Evolutionary conservation across 1,140 invertebrate genomes (phyloP), one percentile per base, ranked within the genome.

Genomic region (Conus betulinus): DNA sequence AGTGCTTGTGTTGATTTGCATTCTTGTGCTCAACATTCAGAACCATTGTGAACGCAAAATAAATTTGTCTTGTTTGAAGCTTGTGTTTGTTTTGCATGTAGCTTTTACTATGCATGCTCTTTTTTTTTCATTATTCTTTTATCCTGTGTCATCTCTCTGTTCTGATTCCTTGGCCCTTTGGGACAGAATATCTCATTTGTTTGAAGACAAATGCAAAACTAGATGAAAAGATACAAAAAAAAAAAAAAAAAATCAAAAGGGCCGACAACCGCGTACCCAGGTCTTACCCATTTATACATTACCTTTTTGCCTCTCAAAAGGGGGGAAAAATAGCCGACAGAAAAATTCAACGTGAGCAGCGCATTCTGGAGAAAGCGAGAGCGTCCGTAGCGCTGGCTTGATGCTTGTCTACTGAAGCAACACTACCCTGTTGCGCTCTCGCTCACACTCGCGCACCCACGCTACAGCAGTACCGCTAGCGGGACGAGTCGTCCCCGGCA

Each of bases 11-110:
- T 71, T 20, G 11, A 20, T n/a, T 11, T 20, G 20, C 67, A 71
- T 23, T 23, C 67, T 71, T 71, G 11, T 71, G 67, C 20, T 71
- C 67, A 71, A 71, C 67, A 71, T 71, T 71, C 20, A 6, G 20
- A 71, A 71, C 20, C 23, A n/a, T 71, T 6, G 20, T 71, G 67
- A 71, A 71, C 15, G 20, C 39, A 71, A 23, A 81, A 81, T 53
- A 17, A 53, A 81, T 53, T 53, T 13, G 11, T 63, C 23, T 25
- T 84, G 82, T 71, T 71, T 23, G 3, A 20, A 71, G 67, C 82
- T 84, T 84, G 51, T 57, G 81, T 83, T 84, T 63, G 82, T 84
- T 63, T 6, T 84, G 82, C 82, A 84, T 84, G 82, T 39, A 63
- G 82, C 82, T 84, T 63, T 63, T 84, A 13, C 23, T 83, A 55